These are phyloP conservation scores for Pelecanoides urinatrix DNA, from an alignment of 2,113 vertebrate genomes.

Conservation along the genomic window DNA sequence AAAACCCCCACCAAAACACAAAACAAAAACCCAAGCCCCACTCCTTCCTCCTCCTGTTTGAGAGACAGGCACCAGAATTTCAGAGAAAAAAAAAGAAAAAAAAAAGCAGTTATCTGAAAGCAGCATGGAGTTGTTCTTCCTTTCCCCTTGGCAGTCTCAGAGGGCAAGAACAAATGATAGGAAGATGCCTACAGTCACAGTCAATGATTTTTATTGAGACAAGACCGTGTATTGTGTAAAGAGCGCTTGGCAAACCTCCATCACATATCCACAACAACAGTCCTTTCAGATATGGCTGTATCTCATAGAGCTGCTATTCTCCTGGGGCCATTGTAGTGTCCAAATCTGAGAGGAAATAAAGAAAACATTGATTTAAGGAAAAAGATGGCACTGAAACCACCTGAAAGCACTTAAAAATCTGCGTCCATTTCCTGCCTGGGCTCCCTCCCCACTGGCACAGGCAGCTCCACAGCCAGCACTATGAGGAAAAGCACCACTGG, in stretches of 20 bases:
- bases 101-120: neutral
- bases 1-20: neutral
- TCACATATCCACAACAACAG: neutral
- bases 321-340: accelerated
- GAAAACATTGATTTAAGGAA: neutral
- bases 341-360: neutral
- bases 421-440: neutral
- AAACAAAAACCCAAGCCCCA: neutral
- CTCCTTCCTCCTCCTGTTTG: neutral
- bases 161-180: neutral
- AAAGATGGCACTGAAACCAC: neutral
- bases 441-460: neutral
- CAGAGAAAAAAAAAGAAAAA: neutral
- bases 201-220: conserved; percentile 19
- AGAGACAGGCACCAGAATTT: neutral
- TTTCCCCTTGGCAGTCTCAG: neutral
- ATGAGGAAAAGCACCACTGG: neutral
- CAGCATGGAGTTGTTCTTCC: neutral
- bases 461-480: neutral
- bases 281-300: neutral
- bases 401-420: neutral
- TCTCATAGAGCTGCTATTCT: neutral
- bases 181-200: neutral
- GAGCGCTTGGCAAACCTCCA: neutral
- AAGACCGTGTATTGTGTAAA: neutral